A percentile compares a stretch with the other conserved stretches of the same genome.
phyloP scores from a whole-genome alignment of 2,113 vertebrate genomes.

The Nerophis ophidion region DNA sequence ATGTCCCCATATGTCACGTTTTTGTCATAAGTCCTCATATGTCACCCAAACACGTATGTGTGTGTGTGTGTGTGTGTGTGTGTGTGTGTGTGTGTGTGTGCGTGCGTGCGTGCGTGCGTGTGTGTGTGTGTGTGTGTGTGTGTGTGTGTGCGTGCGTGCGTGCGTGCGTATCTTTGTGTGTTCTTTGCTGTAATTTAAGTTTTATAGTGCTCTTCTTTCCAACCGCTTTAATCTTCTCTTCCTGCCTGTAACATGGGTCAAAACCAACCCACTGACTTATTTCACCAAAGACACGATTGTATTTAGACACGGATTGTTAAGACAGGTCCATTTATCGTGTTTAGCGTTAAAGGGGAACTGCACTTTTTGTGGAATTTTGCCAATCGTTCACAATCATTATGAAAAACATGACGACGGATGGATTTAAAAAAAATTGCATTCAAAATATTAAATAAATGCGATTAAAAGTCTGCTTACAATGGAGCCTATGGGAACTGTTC shows the following conservation, averaged over 20 bases:
- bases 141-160: too few species aligned
- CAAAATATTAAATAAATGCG: too few species aligned
- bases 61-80: not conserved
- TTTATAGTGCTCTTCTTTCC: conserved; percentile 16
- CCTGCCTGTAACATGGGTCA: conserved; percentile 28
- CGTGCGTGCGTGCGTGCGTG: too few species aligned
- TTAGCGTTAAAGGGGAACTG: conserved; percentile 10
- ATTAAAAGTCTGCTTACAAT: too few species aligned
- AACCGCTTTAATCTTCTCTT: conserved; percentile 19
- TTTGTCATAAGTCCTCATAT: too few species aligned
- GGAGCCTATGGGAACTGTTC: too few species aligned
- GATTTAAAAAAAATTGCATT: too few species aligned
- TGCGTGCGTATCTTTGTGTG: not conserved
- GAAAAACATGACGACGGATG: too few species aligned
- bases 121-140: too few species aligned
- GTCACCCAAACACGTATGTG: too few species aligned
- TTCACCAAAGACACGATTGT: conserved; percentile 18
- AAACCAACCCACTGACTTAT: conserved; percentile 31
- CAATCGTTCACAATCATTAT: too few species aligned
- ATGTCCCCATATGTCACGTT: too few species aligned
- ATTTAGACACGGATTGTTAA: conserved; percentile 31
- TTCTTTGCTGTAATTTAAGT: conserved; percentile 10
- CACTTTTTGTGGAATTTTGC: not conserved
- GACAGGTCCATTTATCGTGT: conserved; percentile 13
- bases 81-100: conserved; percentile 4